Conservation (phyloP, 2,113 vertebrate species). For the Lepidothrix coronata region DNA sequence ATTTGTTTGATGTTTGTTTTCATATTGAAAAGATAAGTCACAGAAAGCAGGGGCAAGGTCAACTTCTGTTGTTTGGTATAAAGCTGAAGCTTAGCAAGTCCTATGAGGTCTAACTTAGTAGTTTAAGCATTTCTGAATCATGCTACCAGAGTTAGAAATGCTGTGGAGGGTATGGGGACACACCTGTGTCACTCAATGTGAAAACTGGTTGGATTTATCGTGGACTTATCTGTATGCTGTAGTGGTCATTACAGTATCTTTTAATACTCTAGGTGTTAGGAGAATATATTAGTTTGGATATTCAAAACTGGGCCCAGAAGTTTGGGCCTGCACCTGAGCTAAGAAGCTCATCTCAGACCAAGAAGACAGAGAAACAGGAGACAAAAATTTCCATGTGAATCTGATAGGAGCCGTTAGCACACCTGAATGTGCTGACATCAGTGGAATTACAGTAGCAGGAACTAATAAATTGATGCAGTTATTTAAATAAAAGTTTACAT, state of each 20-base stretch:
- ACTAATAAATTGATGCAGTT: neutral
- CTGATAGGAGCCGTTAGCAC: neutral
- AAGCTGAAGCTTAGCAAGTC: neutral
- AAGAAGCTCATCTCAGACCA: neutral
- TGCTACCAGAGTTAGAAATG: neutral
- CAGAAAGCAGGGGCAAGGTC: neutral
- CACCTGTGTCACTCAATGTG: accelerated
- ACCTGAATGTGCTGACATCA: neutral
- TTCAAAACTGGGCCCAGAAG: neutral
- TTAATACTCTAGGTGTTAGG: neutral
- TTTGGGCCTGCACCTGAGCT: neutral
- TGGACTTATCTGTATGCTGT: neutral
- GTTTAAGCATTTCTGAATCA: neutral
- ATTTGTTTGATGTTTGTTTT: constrained; percentile 28
- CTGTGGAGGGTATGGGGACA: neutral
- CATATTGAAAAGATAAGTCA: neutral
- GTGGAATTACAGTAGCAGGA: neutral
- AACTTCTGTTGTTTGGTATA: neutral
- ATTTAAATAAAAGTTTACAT: neutral
- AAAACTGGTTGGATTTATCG: neutral
- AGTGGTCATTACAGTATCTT: neutral
- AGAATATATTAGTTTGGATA: neutral
- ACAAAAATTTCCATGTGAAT: neutral
- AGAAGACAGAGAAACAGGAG: neutral
- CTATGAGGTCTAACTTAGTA: neutral